phyloP scores from a whole-genome alignment of 2,888 invertebrate species.

The Temnothorax rugatulus region DNA sequence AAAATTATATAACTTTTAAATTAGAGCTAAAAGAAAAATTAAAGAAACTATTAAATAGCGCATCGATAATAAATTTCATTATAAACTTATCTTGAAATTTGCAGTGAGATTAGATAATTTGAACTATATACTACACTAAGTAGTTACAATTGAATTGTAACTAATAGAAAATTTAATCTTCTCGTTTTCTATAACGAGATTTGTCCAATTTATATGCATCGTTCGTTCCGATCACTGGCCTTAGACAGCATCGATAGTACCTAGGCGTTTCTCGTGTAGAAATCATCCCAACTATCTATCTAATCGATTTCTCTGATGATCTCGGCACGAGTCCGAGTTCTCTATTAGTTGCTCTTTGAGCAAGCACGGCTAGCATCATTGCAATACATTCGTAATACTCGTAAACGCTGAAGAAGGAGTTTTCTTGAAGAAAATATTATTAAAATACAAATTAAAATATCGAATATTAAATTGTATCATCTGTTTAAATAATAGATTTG shows the following conservation, averaged over 20 bases:
- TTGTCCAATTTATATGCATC: slow-evolving; percentile 44
- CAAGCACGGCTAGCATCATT: slow-evolving; percentile 60
- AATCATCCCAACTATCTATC: slow-evolving; percentile 62
- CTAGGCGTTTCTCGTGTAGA: slow-evolving; percentile 58
- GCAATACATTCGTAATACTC: slow-evolving; percentile 48
- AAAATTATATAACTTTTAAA: slow-evolving; percentile 1
- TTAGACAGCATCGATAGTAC: slow-evolving; percentile 61
- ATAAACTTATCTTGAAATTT: neutral
- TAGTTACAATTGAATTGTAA: neutral
- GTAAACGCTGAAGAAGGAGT: slow-evolving; percentile 22
- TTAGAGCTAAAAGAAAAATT: neutral
- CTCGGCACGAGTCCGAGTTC: slow-evolving; percentile 38
- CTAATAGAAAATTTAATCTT: slow-evolving; percentile 16
- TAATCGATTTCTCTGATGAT: slow-evolving; percentile 62
- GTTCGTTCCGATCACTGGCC: slow-evolving; percentile 66
- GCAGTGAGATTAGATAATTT: neutral
- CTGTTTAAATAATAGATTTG: neutral
- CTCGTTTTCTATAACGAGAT: slow-evolving; percentile 22
- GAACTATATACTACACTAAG: too few species aligned
- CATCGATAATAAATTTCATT: neutral
- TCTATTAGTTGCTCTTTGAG: slow-evolving; percentile 47
- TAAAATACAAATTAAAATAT: neutral
- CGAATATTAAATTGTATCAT: neutral
- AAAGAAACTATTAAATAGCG: neutral
- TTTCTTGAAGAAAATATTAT: neutral